phyloP scores from a whole-genome alignment of 2,888 invertebrate genomes.

The Volucella zonaria region DNA sequence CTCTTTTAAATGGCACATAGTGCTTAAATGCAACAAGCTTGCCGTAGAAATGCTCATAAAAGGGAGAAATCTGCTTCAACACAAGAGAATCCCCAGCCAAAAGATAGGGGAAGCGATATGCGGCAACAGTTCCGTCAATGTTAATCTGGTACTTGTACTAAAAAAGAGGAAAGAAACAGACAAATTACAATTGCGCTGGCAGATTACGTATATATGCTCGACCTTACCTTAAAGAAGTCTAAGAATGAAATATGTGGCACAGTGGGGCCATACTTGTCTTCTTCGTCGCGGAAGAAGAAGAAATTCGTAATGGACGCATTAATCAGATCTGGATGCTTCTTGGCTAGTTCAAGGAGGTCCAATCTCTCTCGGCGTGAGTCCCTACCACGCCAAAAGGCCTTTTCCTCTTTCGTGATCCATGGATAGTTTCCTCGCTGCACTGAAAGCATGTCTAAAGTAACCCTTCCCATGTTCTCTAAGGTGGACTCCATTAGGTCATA shows the following conservation, averaged over 20 bases:
- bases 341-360: constrained; percentile 90
- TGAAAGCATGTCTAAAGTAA: constrained; percentile 94
- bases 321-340: constrained; percentile 89
- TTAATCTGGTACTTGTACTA: constrained; percentile 97
- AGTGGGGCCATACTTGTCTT: constrained; percentile 93
- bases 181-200: not conserved
- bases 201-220: not conserved
- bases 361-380: constrained; percentile 94
- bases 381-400: constrained; percentile 95
- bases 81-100: constrained; percentile 93
- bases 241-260: constrained; percentile 93
- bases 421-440: constrained; percentile 89
- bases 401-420: constrained; percentile 90
- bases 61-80: constrained; percentile 96
- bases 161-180: not conserved
- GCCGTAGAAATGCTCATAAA: constrained; percentile 96
- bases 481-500: constrained; percentile 97
- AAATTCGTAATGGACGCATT: constrained; percentile 97
- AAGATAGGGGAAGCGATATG: constrained; percentile 96
- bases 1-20: constrained; percentile 91
- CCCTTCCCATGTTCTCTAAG: constrained; percentile 96
- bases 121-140: constrained; percentile 98
- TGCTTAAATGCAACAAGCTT: constrained; percentile 90
- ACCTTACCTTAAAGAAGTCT: constrained; percentile 94
- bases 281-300: constrained; percentile 95